Base-by-base conservation (phyloP, 2,888 invertebrate species). In the Caenorhabditis imperialis region DNA sequence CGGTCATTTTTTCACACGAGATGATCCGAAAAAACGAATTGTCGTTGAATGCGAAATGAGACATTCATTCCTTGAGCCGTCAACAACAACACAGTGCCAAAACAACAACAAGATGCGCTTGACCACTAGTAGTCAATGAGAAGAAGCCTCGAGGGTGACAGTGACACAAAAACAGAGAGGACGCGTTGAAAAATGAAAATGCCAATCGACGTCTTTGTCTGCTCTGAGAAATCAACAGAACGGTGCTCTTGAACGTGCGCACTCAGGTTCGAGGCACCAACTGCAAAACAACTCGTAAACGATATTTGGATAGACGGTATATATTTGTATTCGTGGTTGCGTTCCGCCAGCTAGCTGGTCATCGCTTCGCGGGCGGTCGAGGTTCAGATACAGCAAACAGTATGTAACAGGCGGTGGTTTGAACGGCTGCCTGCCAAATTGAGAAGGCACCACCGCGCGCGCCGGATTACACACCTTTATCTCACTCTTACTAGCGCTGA, bases 401-500 rank as follows among this genome's bases (percentile, higher is more conserved):
- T 73, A 75, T 78, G 78, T 78, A 78, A 75, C 78, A 75, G 78
- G 75, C 74, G 65, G 78, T 76, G 78, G 75, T 60, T 67, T 70
- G 70, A 60, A 72, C 72, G 61, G 55, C 71, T 61, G 61, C 57
- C 55, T 70, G 60, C 54, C 54, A 61, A 54, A 50, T 60, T 67
- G 71, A 71, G 71, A 71, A 71, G 65, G 71, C 67, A 38, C 54
- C 44, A 44, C 18, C 42, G 33, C 33, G 47, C 55, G 47, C 44
- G 62, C 23, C 67, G 67, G 67, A 67, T 67, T 67, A 67, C 67
- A 44, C 67, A 57, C 67, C 67, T 67, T 67, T 67, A 67, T 67
- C 67, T 67, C 67, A 67, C 67, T 57, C 22, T 42, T 30, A 10
- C 30, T 44, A 44, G 30, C 57, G 55, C 37, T 48, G 12, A 14